These are phyloP conservation scores for Drosophila falleni DNA, from an alignment of 2,888 invertebrate genomes.

Conservation along the genomic window DNA sequence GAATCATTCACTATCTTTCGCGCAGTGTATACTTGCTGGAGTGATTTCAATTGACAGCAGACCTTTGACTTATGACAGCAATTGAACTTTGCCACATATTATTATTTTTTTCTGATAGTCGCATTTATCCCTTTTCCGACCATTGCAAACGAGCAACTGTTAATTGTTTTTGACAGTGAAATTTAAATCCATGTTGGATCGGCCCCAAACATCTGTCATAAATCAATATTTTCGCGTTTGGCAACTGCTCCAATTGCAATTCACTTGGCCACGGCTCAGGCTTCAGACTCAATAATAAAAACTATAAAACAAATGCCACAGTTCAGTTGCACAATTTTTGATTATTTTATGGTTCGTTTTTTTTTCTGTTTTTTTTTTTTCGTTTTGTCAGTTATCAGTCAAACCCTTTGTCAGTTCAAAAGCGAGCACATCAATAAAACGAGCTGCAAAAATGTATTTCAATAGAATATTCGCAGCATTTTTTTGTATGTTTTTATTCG, in stretches of 20 bases:
- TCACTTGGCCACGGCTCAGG: conserved; percentile 17
- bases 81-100: conserved; percentile 25
- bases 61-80: conserved; percentile 49
- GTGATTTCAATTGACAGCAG: conserved; percentile 34
- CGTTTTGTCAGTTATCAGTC: conserved; percentile 62
- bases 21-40: conserved; percentile 19
- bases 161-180: conserved; percentile 50
- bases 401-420: conserved; percentile 62
- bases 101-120: neutral
- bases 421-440: conserved; percentile 56
- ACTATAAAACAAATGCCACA: conserved; percentile 12
- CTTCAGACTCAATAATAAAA: conserved; percentile 8
- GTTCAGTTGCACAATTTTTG: conserved; percentile 52
- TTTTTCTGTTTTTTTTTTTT: conserved; percentile 32
- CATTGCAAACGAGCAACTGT: conserved; percentile 20
- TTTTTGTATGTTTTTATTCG: conserved; percentile 20
- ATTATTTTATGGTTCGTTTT: conserved; percentile 41
- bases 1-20: neutral
- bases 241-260: conserved; percentile 35
- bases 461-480: conserved; percentile 15
- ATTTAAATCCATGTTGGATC: conserved; percentile 49
- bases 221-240: conserved; percentile 62
- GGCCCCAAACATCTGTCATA: conserved; percentile 60
- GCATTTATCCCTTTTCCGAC: conserved; percentile 6
- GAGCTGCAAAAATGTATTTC: conserved; percentile 58